These are phyloP conservation scores for Huso huso DNA, from an alignment of 2,797 vertebrate genomes.

Conservation along the genomic window DNA sequence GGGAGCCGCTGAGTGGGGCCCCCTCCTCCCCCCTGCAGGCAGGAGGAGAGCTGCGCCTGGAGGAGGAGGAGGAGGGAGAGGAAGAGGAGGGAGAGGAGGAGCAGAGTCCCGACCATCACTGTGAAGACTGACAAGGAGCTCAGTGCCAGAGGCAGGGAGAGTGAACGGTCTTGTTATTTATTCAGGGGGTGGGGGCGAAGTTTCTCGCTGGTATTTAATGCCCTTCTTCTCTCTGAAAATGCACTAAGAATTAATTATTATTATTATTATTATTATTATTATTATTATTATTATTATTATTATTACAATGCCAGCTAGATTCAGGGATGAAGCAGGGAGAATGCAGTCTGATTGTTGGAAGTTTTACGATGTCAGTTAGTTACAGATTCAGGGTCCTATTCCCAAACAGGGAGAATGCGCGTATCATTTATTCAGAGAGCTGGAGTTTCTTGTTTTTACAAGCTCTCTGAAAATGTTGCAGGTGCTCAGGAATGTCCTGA, in stretches of 20 bases:
- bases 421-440: no score
- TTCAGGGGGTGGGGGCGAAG: neutral
- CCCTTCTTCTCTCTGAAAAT: no score
- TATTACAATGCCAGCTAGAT: no score
- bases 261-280: slow-evolving; percentile 20
- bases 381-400: no score
- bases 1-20: slow-evolving; percentile 25
- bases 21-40: slow-evolving; percentile 50
- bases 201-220: neutral
- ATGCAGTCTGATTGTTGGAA: no score
- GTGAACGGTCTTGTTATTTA: neutral
- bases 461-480: no score
- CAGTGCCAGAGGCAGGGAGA: slow-evolving; percentile 8
- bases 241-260: slow-evolving; percentile 27
- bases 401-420: no score
- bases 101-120: slow-evolving; percentile 64
- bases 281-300: no score
- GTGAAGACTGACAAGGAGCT: slow-evolving; percentile 20
- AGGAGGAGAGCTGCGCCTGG: slow-evolving; percentile 59
- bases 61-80: slow-evolving; percentile 48
- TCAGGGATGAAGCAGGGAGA: no score
- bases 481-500: no score
- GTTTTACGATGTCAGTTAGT: no score
- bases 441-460: no score
- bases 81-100: slow-evolving; percentile 51